phyloP scores from a whole-genome alignment of 2,113 vertebrate genomes.

The Dunckerocampus dactyliophorus region DNA sequence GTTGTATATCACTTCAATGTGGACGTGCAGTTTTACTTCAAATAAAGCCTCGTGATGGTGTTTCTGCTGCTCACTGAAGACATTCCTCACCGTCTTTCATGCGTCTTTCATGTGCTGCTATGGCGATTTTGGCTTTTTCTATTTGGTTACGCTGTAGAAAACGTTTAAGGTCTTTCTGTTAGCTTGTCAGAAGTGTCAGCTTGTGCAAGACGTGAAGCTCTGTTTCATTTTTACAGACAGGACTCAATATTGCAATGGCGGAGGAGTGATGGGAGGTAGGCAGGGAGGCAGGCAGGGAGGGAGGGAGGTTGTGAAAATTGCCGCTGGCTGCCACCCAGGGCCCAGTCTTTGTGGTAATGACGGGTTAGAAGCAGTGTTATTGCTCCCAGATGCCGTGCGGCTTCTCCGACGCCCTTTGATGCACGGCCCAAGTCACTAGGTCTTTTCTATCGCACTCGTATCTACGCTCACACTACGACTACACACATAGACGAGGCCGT shows the following conservation, averaged over 20 bases:
- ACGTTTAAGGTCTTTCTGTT: not conserved
- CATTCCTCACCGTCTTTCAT: too few species aligned
- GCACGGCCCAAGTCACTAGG: conserved; percentile 70
- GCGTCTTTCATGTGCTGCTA: not conserved
- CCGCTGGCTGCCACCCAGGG: conserved; percentile 75
- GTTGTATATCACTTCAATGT: conserved; percentile 23
- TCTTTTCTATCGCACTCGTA: conserved; percentile 64
- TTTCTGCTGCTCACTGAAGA: not conserved
- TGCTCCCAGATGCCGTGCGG: conserved; percentile 79
- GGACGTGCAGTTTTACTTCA: conserved; percentile 29
- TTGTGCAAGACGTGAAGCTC: not conserved
- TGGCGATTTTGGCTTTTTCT: not conserved
- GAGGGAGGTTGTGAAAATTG: conserved; percentile 73
- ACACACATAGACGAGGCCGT: conserved; percentile 43
- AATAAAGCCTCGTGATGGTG: conserved; percentile 30
- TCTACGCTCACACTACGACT: conserved; percentile 40
- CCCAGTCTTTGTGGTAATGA: conserved; percentile 78
- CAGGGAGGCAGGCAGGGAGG: conserved; percentile 57
- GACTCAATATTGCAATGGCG: conserved; percentile 45
- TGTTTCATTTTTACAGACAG: conserved; percentile 32
- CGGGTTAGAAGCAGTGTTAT: conserved; percentile 76
- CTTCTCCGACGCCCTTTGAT: conserved; percentile 73
- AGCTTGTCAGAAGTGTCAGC: conserved; percentile 1
- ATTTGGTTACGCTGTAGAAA: not conserved
- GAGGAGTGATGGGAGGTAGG: conserved; percentile 60